A percentile compares a stretch with the other conserved stretches of the same genome.
Conservation (phyloP, 2,113 vertebrate species). For the Stomatorhinus ivindoensis region DNA sequence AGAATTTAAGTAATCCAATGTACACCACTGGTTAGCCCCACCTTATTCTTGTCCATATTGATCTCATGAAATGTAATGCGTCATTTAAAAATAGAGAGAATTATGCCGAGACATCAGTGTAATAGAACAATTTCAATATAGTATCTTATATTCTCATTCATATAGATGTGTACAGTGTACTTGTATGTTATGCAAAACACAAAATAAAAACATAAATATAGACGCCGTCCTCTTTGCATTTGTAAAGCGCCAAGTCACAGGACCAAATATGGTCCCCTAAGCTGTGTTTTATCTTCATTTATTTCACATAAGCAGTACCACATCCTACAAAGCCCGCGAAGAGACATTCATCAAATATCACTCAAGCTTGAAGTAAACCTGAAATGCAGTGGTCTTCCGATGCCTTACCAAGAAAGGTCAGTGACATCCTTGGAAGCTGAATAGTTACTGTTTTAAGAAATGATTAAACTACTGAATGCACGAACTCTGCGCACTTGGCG, state of each 20-base stretch:
- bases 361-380: not conserved
- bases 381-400: not conserved
- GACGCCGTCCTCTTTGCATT: not conserved
- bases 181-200: not conserved
- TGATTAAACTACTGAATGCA: not conserved
- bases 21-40: not conserved
- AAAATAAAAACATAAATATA: not conserved
- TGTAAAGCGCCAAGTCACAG: not conserved
- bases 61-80: not conserved
- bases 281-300: not conserved
- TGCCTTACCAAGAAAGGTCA: not conserved
- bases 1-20: not conserved
- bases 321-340: not conserved
- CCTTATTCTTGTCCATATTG: not conserved
- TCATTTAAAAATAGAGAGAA: not conserved
- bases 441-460: not conserved
- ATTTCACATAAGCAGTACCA: not conserved
- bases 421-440: too few relatives aligned
- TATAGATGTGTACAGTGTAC: not conserved
- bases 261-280: not conserved
- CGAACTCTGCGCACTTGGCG: not conserved
- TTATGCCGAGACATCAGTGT: not conserved
- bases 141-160: not conserved
- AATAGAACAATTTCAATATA: not conserved
- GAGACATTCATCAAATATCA: too few relatives aligned